Conservation (phyloP, 2,888 invertebrate genomes). For the Kuschelorhynchus macadamiae region DNA sequence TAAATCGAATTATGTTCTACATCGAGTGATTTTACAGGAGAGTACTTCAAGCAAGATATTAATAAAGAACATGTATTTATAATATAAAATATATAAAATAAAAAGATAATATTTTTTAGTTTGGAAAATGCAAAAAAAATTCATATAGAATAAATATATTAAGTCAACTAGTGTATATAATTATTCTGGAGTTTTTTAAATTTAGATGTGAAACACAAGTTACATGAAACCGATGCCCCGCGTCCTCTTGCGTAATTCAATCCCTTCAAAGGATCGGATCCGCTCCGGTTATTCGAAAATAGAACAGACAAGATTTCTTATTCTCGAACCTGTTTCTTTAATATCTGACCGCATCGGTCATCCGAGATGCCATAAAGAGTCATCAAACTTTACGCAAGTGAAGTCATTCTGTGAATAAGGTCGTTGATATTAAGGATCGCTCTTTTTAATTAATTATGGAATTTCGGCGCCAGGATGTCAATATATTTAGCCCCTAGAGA, state of each 20-base stretch:
- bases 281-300: conserved; percentile 49
- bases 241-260: conserved; percentile 39
- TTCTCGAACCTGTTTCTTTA: conserved; percentile 49
- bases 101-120: too few species aligned
- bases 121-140: too few species aligned
- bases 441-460: conserved; percentile 38
- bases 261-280: conserved; percentile 38
- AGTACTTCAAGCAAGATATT: too few species aligned
- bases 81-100: too few species aligned
- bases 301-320: conserved; percentile 48
- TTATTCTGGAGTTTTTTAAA: too few species aligned
- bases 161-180: too few species aligned
- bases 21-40: too few species aligned
- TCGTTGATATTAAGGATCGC: conserved; percentile 45
- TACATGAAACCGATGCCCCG: conserved; percentile 31
- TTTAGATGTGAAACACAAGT: conserved; percentile 19
- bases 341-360: conserved; percentile 51
- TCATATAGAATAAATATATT: too few species aligned
- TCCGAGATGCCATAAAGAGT: conserved; percentile 51
- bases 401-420: conserved; percentile 39
- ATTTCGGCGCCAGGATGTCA: conserved; percentile 19
- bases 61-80: too few species aligned
- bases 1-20: too few species aligned
- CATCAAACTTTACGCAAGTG: conserved; percentile 48
- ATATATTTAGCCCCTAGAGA: too few species aligned